A percentile compares a stretch with the other conserved stretches of the same genome.
Evolutionary conservation across 30 jellyfish, hydroid and myxozoan species (phyloP).

Genomic region (Aurelia coerulea): DNA sequence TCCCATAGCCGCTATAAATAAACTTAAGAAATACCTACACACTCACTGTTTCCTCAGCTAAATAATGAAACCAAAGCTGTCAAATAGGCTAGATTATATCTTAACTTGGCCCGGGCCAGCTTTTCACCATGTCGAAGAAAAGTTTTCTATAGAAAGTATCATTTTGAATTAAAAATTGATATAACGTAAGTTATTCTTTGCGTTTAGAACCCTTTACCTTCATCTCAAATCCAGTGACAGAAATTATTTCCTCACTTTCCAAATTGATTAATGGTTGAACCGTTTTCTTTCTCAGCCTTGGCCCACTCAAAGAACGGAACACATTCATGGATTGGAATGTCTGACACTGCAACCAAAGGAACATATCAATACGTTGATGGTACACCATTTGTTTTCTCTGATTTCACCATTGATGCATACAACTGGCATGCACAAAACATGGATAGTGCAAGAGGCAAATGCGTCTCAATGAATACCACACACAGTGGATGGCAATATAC

Average conservation of each 20-base stretch:
- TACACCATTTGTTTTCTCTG: conserved; percentile 94
- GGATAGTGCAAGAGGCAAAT: conserved; percentile 74
- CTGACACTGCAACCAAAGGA: conserved; percentile 96
- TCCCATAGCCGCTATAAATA: too few species aligned
- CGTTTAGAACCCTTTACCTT: too few species aligned
- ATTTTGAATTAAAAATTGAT: too few species aligned
- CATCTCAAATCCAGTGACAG: too few species aligned
- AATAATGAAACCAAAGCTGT: too few species aligned
- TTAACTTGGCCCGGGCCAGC: not conserved
- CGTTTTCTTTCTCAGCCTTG: conserved; percentile 49
- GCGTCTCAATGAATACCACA: conserved; percentile 79
- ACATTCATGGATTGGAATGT: conserved; percentile 91
- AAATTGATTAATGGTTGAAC: too few species aligned
- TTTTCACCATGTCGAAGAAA: not conserved
- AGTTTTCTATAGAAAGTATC: not conserved
- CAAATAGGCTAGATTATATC: too few species aligned
- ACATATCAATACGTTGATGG: conserved; percentile 98
- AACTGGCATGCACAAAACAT: conserved; percentile 53
- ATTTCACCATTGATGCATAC: conserved; percentile 91
- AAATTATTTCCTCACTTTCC: too few species aligned
- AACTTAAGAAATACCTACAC: too few species aligned
- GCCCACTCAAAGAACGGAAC: conserved; percentile 65
- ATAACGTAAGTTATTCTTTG: too few species aligned
- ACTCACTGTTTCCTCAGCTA: too few species aligned
- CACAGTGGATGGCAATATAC: conserved; percentile 91